phyloP scores from a whole-genome alignment of 2,113 vertebrate species.

The Phocoena sinus region DNA sequence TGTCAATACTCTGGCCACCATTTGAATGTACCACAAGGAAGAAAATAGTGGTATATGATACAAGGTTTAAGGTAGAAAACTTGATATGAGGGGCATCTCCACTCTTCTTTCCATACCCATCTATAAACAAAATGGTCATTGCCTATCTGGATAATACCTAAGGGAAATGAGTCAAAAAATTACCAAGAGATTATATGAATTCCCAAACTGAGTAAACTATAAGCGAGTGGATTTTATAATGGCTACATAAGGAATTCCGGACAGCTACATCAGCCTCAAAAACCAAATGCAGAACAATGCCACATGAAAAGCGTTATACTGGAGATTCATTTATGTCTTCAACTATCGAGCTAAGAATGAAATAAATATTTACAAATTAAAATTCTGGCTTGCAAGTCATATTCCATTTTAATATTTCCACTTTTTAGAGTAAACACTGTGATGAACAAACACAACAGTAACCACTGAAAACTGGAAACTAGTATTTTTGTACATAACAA shows the following conservation, averaged over 20 bases:
- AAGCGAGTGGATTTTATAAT: neutral
- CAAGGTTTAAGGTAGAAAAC: neutral
- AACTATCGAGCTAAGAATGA: neutral
- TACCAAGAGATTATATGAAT: neutral
- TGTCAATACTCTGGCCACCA: neutral
- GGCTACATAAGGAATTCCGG: neutral
- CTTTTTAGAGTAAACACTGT: neutral
- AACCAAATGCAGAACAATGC: neutral
- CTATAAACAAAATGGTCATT: neutral
- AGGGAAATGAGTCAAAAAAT: neutral
- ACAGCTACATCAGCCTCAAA: neutral
- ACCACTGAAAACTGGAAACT: conserved; percentile 16
- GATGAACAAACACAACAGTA: neutral
- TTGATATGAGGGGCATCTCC: neutral
- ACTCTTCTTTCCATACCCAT: neutral
- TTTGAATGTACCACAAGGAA: neutral
- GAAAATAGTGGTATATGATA: neutral
- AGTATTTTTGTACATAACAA: neutral
- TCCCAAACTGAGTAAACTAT: neutral
- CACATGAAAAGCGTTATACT: neutral
- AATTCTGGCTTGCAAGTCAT: neutral
- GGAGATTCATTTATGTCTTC: neutral
- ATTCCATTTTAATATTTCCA: neutral
- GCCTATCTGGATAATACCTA: neutral
- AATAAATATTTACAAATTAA: conserved; percentile 11